Evolutionary conservation across 2,797 vertebrate genomes (phyloP), one percentile per base, ranked within the genome.

Genomic region (Leucoraja ocellata): DNA sequence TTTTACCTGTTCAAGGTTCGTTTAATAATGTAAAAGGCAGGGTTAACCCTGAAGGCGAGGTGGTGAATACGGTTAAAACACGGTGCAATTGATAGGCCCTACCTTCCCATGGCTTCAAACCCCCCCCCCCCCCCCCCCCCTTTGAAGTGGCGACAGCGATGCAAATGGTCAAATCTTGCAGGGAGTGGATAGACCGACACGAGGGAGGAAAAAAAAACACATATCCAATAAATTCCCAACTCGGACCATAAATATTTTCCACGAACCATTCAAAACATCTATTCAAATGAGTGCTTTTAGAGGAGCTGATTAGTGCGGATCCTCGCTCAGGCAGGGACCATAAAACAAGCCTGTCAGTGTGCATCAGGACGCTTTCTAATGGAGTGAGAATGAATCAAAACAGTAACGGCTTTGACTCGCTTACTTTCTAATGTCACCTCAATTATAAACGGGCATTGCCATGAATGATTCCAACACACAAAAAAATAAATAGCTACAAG

Each of bases 361-460:
- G 14, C 68, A 32, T 76, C 28, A 46, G 36, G 73, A 28, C 6
- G 28, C 25, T 76, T 74, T 76, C 71, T 76, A 46, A 76, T 74
- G 36, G 68, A 36, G 39, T 46, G 74, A 10, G 71, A 74, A 46
- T 76, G 71, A 28, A 74, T 76, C 13, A 58, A 73, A n/a, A 76
- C 23, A 91, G 36, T 46, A 71, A 68, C 68, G 23, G 32, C 39
- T 61, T 86, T 86, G 83, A 86, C 28, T 86, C 83, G 63, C 28
- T 86, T 65, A 86, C 14, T 63, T 86, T 86, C 25, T 86, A 86
- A 65, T 86, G 58, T 63, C 83, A 86, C 61, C 61, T 86, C 58
- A 86, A 65, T 86, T 86, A 65, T 86, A 28, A 28, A 86, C 13
- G 58, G 28, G 28, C 63, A 86, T 65, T 65, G 83, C 28, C n/a